Base-by-base conservation (phyloP, 1,140 invertebrate species). In the Ruditapes philippinarum region DNA sequence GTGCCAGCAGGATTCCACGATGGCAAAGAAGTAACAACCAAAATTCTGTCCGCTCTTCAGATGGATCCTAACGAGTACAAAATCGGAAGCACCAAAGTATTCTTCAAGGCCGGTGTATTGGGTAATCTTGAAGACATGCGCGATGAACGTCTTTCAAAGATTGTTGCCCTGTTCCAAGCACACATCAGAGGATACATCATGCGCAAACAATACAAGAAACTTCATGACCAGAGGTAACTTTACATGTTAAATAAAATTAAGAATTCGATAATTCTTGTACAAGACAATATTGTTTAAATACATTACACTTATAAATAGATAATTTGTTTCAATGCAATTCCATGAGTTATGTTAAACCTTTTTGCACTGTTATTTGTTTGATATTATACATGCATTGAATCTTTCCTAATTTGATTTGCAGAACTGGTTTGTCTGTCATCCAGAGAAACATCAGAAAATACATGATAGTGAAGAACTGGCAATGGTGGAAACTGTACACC, bases 81-180 rank as follows among this genome's bases (percentile, higher is more conserved):
- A 97, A 97, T 99, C 95, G 98, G 98, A 97, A 98, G 98, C 96
- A 99, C 98, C 96, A 99, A 99, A 98, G 98, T 98, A 57, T 99
- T 99, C 98, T 99, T 99, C 98, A 98, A 99, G 95, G 99, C 99
- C 95, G 99, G 99, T 97, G 98, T 99, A 95, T 96, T 99, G 97
- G 99, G 99, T 98, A 98, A 98, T 96, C 98, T 99, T 97, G 99
- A 99, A 97, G 99, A 99, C 96, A 97, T 99, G 96, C 98, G 99
- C 97, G 99, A 99, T 96, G 99, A 99, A 95, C 98, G 98, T 97
- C 97, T 99, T 74, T 97, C 98, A 96, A 99, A 98, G 96, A 99
- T 99, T 96, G 98, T 99, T 93, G 98, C 98, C 92, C 99, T 98
- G 98, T 98, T 99, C 97, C 99, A 99, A 96, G 97, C 98, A 85